These are phyloP conservation scores for Bagarius yarrelli DNA, from an alignment of 2,113 vertebrate species.

Conservation along the genomic window DNA sequence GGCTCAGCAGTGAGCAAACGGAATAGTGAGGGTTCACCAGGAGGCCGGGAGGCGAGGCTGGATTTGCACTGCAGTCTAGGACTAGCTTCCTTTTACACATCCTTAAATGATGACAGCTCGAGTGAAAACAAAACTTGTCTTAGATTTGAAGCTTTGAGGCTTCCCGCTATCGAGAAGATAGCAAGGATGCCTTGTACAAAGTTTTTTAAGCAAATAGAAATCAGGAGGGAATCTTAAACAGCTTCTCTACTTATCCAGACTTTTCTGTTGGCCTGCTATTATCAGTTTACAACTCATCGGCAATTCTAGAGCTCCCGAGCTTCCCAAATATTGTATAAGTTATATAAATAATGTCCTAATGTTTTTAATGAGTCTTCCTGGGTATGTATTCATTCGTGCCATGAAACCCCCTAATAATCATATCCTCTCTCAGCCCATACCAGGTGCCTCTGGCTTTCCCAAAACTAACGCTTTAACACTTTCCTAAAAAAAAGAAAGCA, in stretches of 20 bases:
- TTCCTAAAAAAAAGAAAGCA: constrained; percentile 40
- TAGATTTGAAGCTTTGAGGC: constrained; percentile 27
- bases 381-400: constrained; percentile 47
- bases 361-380: constrained; percentile 18
- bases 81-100: constrained; percentile 28
- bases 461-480: constrained; percentile 47
- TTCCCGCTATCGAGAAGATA: constrained; percentile 7
- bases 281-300: constrained; percentile 19
- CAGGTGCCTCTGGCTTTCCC: constrained; percentile 46
- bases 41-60: constrained; percentile 21
- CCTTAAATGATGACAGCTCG: background rate
- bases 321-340: background rate
- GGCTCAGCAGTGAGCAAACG: constrained; percentile 24
- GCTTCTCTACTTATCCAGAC: background rate
- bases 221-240: constrained; percentile 10
- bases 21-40: constrained; percentile 36
- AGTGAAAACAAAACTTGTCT: constrained; percentile 26
- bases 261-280: background rate
- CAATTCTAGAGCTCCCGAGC: background rate
- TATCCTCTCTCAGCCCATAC: constrained; percentile 14
- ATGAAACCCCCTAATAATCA: background rate
- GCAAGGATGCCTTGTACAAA: constrained; percentile 1
- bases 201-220: constrained; percentile 32
- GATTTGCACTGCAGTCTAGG: constrained; percentile 23
- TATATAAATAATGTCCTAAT: constrained; percentile 19